Evolutionary conservation across 2,888 invertebrate genomes (phyloP), one percentile per base, ranked within the genome.

Genomic region (Rotaria sp.): DNA sequence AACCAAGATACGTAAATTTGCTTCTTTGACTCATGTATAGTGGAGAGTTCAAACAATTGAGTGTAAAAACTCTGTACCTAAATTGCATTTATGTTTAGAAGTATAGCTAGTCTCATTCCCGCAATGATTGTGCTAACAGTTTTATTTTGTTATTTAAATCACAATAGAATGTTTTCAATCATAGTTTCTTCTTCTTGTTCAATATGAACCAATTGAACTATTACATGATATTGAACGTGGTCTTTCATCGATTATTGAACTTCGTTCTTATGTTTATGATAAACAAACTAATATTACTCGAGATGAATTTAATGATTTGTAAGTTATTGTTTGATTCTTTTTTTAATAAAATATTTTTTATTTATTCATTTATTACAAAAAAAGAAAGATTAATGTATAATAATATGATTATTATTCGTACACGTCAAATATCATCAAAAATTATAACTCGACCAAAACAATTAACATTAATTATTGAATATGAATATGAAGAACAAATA

Each of bases 151-250:
- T n/a, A n/a, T n/a, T n/a, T n/a, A n/a, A n/a, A n/a, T n/a, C n/a
- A 13, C 45, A 45, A 45, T 45, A 45, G 45, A 13, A 45, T 13
- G 24, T 80, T 80, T 26, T 41, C 15, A 8, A 26, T n/a, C 5
- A n/a, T 18, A 67, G 80, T 80, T 80, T 80, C 80, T 80, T 45
- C 41, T 80, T n/a, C 45, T 80, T 80, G 80, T 80, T 80, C 80
- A 80, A 80, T 80, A 80, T n/a, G 80, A 80, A 45, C n/a, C 80
- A n/a, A 45, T 80, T 24, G 80, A 80, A 26, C 15, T 80, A 26
- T 13, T 80, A 45, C 41, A 80, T n/a, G 80, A 80, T 45, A 80
- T 80, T 45, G 41, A 80, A 15, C 15, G 13, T 41, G 80, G 41
- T n/a, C 24, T 80, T 3, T 45, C 80, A 45, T 41, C 41, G 2